These are phyloP conservation scores for Deladenus siricidicola DNA, from an alignment of 2,888 invertebrate species.

Conservation along the genomic window DNA sequence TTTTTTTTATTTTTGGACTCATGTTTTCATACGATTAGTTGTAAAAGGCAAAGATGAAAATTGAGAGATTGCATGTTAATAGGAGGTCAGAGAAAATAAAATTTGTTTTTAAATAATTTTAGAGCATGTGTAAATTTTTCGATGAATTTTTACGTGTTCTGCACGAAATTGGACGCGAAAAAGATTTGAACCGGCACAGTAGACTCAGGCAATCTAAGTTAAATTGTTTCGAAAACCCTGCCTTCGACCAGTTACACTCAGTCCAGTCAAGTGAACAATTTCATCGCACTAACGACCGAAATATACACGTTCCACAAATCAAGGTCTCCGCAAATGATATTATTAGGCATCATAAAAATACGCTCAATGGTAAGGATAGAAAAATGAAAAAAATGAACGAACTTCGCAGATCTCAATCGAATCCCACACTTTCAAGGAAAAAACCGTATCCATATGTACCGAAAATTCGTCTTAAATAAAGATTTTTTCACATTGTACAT, in stretches of 20 bases:
- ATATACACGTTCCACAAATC: no score
- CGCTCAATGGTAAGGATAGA: no score
- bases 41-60: no score
- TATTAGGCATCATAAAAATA: no score
- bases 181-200: neutral
- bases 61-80: no score
- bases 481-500: no score
- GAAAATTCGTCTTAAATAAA: neutral
- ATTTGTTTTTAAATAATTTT: neutral
- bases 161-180: conserved; percentile 6
- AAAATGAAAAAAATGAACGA: no score
- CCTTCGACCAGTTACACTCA: neutral
- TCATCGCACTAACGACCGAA: neutral
- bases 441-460: neutral
- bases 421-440: neutral
- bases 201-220: no score
- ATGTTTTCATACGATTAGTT: no score
- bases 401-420: no score
- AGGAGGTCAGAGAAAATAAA: neutral
- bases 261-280: neutral
- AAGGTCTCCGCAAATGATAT: no score
- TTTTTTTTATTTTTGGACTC: no score
- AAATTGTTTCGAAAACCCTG: conserved; percentile 3
- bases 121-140: neutral
- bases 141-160: conserved; percentile 1